Percentiles rank a stretch among this genome's conserved stretches.
These are phyloP conservation scores for Lepidurus couesii DNA, from an alignment of 1,140 invertebrate species.

Conservation along the genomic window DNA sequence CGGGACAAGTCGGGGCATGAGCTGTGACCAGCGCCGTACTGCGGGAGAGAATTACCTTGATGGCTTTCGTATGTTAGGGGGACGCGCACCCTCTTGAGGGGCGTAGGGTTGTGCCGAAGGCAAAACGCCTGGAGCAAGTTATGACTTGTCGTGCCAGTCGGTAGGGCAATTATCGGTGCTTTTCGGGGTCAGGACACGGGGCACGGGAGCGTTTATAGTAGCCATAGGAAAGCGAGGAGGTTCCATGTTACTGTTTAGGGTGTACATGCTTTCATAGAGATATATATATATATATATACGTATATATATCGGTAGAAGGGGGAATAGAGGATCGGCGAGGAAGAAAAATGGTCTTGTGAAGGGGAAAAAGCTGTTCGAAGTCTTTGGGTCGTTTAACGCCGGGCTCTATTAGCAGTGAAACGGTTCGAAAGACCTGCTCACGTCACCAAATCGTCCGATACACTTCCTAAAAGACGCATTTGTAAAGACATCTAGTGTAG, in stretches of 20 bases:
- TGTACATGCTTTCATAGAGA: not conserved
- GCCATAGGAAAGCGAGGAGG: too few relatives aligned
- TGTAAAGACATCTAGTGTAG: too few relatives aligned
- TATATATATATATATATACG: not conserved
- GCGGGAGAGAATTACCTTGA: too few relatives aligned
- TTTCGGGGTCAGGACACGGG: conserved; percentile 16
- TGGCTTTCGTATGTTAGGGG: too few relatives aligned
- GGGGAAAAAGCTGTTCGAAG: conserved; percentile 2
- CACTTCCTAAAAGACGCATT: too few relatives aligned
- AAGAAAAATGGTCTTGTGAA: not conserved
- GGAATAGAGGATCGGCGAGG: not conserved
- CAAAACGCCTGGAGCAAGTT: conserved; percentile 9
- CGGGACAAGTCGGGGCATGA: too few relatives aligned
- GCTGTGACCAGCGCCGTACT: too few relatives aligned
- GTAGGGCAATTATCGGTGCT: conserved; percentile 21
- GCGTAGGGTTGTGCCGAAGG: not conserved
- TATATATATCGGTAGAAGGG: not conserved
- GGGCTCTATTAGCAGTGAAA: not conserved
- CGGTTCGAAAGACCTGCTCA: not conserved
- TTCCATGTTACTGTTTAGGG: not conserved
- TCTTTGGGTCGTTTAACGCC: conserved; percentile 9
- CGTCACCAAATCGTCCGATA: not conserved
- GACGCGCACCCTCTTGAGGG: not conserved
- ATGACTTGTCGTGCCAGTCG: conserved; percentile 12
- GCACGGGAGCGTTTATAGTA: not conserved